These are phyloP conservation scores for Sminthurides aquaticus DNA, from an alignment of 2,888 invertebrate species.

Conservation along the genomic window DNA sequence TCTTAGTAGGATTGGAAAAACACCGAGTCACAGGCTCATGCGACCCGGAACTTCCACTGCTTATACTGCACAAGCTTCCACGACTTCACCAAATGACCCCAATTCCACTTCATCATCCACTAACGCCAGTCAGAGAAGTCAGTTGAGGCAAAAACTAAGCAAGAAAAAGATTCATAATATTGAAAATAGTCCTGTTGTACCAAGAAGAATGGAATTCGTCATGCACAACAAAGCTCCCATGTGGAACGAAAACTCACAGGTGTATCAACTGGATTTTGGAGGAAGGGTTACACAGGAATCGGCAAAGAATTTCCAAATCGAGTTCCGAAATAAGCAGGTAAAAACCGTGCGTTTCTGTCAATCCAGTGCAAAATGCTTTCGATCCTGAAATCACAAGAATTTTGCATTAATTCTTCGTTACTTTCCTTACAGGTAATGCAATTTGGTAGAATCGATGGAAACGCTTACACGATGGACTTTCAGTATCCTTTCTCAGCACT, in stretches of 20 bases:
- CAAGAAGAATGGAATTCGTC: slow-evolving; percentile 65
- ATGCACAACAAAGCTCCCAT: slow-evolving; percentile 97
- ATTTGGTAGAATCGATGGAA: slow-evolving; percentile 96
- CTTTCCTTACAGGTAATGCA: slow-evolving; percentile 80
- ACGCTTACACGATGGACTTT: slow-evolving; percentile 97
- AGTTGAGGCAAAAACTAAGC: slow-evolving; percentile 80
- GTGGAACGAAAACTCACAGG: slow-evolving; percentile 99
- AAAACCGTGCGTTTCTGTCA: too few species aligned
- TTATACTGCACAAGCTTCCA: too few species aligned
- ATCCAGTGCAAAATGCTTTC: too few species aligned
- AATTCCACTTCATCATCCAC: neutral
- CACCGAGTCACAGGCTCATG: neutral
- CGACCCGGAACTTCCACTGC: neutral
- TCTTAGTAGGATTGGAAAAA: too few species aligned
- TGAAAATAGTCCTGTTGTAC: slow-evolving; percentile 41
- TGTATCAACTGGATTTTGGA: slow-evolving; percentile 97
- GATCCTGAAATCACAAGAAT: neutral
- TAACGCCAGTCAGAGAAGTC: slow-evolving; percentile 66
- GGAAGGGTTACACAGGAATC: slow-evolving; percentile 98
- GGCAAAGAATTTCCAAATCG: slow-evolving; percentile 98
- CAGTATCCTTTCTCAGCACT: slow-evolving; percentile 97
- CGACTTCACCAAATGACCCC: neutral
- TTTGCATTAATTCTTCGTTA: neutral
- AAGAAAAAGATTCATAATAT: slow-evolving; percentile 53
- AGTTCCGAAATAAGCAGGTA: slow-evolving; percentile 92